Conservation (phyloP, 1,140 invertebrate genomes). For the Diorhabda carinulata region DNA sequence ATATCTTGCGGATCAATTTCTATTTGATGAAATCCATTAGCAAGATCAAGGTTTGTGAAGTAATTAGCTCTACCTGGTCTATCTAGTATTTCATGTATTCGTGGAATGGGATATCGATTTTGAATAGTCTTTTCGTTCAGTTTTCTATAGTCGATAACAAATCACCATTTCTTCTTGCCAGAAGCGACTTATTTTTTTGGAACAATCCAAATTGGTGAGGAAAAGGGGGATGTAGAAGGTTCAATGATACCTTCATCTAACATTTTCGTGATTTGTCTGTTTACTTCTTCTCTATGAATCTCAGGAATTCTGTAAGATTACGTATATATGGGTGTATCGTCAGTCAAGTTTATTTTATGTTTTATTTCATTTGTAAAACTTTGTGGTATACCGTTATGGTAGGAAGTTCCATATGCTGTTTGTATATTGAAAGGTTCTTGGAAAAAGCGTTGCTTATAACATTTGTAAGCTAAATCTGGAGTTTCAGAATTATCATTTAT, state of each 20-base stretch:
- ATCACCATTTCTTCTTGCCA: constrained; percentile 2
- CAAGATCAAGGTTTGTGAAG: background rate
- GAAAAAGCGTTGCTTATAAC: no score
- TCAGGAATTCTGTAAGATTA: constrained; percentile 6
- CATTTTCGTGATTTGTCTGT: background rate
- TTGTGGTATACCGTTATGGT: constrained; percentile 7
- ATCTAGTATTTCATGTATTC: constrained; percentile 6
- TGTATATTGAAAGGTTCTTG: constrained; percentile 3
- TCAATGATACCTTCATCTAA: background rate
- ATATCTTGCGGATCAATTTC: constrained; percentile 28
- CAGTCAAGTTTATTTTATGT: constrained; percentile 16
- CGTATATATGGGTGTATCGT: constrained; percentile 8
- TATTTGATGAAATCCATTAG: constrained; percentile 39
- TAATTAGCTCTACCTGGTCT: constrained; percentile 12
- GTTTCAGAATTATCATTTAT: no score
- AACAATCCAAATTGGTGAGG: no score
- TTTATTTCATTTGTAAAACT: constrained; percentile 20
- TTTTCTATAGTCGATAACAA: constrained; percentile 13
- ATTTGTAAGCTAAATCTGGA: no score
- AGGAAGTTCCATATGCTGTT: background rate
- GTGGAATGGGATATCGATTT: constrained; percentile 7
- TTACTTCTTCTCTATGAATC: constrained; percentile 10
- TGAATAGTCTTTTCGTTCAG: constrained; percentile 10
- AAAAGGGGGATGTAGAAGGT: background rate
- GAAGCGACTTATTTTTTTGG: background rate